These are phyloP conservation scores for Cinclus mexicanus DNA, from an alignment of 2,113 vertebrate genomes.

Conservation along the genomic window DNA sequence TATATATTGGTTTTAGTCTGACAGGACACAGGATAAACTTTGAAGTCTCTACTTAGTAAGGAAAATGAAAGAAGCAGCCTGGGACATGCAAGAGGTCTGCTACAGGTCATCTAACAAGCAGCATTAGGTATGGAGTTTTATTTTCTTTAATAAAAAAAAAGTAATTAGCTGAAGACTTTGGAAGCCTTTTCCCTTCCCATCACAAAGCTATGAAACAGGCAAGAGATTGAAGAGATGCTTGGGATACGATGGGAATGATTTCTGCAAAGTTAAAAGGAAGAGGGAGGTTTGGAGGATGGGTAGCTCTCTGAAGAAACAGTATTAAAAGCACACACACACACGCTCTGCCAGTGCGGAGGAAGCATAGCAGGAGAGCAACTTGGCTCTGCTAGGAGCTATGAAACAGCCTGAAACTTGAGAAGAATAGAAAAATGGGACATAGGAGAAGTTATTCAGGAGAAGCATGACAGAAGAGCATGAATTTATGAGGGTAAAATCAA, in stretches of 20 bases:
- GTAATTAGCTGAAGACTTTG: neutral
- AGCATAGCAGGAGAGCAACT: constrained; percentile 1
- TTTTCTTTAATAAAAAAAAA: neutral
- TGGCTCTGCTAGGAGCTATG: neutral
- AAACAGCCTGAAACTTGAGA: neutral
- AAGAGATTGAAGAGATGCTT: neutral
- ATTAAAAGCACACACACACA: neutral
- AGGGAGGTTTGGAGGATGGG: neutral
- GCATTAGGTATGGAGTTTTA: neutral
- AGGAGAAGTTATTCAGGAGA: neutral
- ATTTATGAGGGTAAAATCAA: neutral
- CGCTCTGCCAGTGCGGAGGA: neutral
- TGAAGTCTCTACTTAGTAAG: neutral
- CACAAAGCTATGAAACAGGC: neutral
- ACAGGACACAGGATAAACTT: neutral
- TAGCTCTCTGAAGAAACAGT: neutral
- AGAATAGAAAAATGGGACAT: constrained; percentile 3
- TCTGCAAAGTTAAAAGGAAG: neutral
- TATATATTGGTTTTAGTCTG: neutral
- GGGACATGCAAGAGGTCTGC: rapidly evolving
- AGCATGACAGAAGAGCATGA: neutral
- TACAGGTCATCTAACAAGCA: neutral
- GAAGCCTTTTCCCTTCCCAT: neutral
- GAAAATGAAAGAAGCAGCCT: neutral
- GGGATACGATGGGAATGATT: neutral